A percentile compares a stretch with the other conserved stretches of the same genome.
These are phyloP conservation scores for Ctenomys sociabilis DNA, from an alignment of 2,113 vertebrate genomes.

Conservation along the genomic window DNA sequence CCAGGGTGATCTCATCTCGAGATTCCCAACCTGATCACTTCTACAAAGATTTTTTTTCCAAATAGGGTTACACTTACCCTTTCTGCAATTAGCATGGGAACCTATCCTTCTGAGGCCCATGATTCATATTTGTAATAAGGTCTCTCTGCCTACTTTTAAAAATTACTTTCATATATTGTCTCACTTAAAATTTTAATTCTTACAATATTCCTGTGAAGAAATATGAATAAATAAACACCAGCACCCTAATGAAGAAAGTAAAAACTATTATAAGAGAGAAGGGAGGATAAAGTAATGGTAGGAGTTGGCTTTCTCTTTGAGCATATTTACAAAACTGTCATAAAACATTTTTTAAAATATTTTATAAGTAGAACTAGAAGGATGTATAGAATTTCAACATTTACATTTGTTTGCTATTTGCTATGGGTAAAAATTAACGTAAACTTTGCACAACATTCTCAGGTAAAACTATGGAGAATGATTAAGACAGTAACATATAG, in stretches of 20 bases:
- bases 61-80: background rate
- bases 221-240: background rate
- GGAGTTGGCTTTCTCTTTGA: background rate
- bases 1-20: background rate
- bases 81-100: background rate
- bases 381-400: background rate
- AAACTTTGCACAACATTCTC: background rate
- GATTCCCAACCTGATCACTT: background rate
- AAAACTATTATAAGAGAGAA: background rate
- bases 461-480: background rate
- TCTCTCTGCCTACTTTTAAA: background rate
- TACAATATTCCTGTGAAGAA: background rate
- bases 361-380: background rate
- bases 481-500: background rate
- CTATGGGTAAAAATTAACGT: background rate
- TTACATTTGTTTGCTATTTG: background rate
- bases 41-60: background rate
- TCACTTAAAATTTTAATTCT: background rate
- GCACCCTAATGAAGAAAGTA: background rate
- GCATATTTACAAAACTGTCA: background rate
- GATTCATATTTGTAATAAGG: background rate
- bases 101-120: background rate
- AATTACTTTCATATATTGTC: background rate
- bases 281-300: accelerated
- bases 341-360: background rate